A percentile compares a stretch with the other conserved stretches of the same genome.
phyloP scores from a whole-genome alignment of 2,113 vertebrate species.

The Eonycteris spelaea region DNA sequence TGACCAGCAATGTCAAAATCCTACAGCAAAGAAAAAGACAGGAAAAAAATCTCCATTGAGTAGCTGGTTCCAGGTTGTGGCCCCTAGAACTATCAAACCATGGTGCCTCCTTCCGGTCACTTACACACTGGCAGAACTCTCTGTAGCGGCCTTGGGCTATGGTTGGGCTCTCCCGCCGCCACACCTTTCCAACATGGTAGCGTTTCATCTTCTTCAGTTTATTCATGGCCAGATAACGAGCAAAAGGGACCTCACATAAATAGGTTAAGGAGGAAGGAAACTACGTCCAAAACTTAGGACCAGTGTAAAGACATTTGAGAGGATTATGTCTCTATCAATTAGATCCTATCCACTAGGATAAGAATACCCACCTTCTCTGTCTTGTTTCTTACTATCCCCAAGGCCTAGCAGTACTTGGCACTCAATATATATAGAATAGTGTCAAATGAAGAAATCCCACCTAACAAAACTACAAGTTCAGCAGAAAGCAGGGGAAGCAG shows the following conservation, averaged over 20 bases:
- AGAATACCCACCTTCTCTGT: not conserved
- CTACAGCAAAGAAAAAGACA: slow-evolving; percentile 74
- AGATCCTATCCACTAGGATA: not conserved
- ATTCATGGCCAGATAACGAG: slow-evolving; percentile 94
- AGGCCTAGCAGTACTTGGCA: not conserved
- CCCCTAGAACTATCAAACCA: not conserved
- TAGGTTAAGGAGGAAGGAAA: slow-evolving; percentile 82
- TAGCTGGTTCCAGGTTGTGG: not conserved
- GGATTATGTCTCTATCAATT: not conserved
- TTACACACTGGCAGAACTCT: slow-evolving; percentile 98
- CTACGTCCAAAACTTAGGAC: not conserved
- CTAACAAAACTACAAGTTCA: slow-evolving; percentile 7
- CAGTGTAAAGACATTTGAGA: not conserved
- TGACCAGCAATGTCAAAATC: slow-evolving; percentile 96
- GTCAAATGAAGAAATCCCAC: slow-evolving; percentile 4
- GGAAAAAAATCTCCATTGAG: not conserved
- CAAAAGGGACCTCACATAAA: slow-evolving; percentile 89
- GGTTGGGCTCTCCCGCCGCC: slow-evolving; percentile 91
- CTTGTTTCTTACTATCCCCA: not conserved
- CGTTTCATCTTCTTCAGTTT: slow-evolving; percentile 94
- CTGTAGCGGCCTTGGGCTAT: slow-evolving; percentile 92
- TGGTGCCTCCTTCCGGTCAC: slow-evolving; percentile 66
- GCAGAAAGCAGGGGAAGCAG: not conserved
- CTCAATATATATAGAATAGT: not conserved
- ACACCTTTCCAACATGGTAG: slow-evolving; percentile 94